These are phyloP conservation scores for Selene dorsalis DNA, from an alignment of 2,797 vertebrate genomes.

Conservation along the genomic window DNA sequence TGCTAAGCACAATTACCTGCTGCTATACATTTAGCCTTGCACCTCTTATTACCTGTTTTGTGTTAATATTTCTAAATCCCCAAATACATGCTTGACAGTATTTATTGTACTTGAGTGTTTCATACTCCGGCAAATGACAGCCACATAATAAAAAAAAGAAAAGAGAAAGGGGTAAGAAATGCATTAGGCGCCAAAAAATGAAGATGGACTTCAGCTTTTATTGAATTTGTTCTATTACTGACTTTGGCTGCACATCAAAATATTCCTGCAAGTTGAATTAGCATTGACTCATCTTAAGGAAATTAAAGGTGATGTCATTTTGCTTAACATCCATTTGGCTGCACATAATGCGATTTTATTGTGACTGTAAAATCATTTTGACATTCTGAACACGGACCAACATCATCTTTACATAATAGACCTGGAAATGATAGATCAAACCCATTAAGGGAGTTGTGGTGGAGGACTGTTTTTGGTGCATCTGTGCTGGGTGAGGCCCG, in stretches of 20 bases:
- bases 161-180: slow-evolving; percentile 13
- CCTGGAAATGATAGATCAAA: slow-evolving; percentile 78
- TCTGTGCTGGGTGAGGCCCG: slow-evolving; percentile 76
- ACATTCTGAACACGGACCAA: slow-evolving; percentile 72
- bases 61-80: slow-evolving; percentile 36
- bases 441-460: slow-evolving; percentile 72
- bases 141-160: slow-evolving; percentile 15
- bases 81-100: slow-evolving; percentile 11
- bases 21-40: slow-evolving; percentile 53
- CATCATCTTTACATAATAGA: slow-evolving; percentile 80
- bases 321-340: slow-evolving; percentile 76
- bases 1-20: slow-evolving; percentile 64
- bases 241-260: slow-evolving; percentile 65
- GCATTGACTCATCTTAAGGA: slow-evolving; percentile 74
- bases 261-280: slow-evolving; percentile 74
- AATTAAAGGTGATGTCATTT: slow-evolving; percentile 80
- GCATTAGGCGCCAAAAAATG: slow-evolving; percentile 51
- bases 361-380: slow-evolving; percentile 74
- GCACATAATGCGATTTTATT: slow-evolving; percentile 76
- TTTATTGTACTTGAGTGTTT: slow-evolving; percentile 7
- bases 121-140: slow-evolving; percentile 14
- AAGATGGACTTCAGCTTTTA: slow-evolving; percentile 62
- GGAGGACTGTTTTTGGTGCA: slow-evolving; percentile 73
- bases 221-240: slow-evolving; percentile 65
- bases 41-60: slow-evolving; percentile 43